A percentile compares a stretch with the other conserved stretches of the same genome.
phyloP scores from a whole-genome alignment of 2,888 invertebrate genomes.

The Drosophila kambysellisi region DNA sequence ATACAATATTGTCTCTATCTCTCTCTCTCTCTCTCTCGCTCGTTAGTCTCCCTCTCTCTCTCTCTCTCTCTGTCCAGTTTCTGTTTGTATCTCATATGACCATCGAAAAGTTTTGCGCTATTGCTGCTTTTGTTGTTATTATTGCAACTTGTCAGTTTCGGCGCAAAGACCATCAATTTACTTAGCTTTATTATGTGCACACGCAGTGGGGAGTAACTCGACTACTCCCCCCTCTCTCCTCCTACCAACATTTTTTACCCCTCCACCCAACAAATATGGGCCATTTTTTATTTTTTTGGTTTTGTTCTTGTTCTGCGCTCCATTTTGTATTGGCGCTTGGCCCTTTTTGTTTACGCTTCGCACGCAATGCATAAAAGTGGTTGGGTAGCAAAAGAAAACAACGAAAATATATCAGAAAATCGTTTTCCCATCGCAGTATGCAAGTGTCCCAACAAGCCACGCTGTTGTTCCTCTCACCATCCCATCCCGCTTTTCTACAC shows the following conservation, averaged over 20 bases:
- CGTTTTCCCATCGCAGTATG: slow-evolving; percentile 50
- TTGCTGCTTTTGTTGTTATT: slow-evolving; percentile 43
- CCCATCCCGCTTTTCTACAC: not conserved
- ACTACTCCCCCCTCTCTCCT: not conserved
- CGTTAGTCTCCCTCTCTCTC: not conserved
- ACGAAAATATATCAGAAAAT: slow-evolving; percentile 36
- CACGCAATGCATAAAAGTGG: slow-evolving; percentile 70
- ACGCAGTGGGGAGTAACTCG: slow-evolving; percentile 64
- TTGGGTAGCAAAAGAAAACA: not conserved
- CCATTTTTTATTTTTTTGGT: slow-evolving; percentile 14
- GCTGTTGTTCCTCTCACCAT: not conserved
- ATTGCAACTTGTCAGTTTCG: slow-evolving; percentile 79
- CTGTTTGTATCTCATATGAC: slow-evolving; percentile 57
- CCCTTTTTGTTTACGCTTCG: slow-evolving; percentile 73
- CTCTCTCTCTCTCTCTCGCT: not conserved
- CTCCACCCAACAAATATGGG: slow-evolving; percentile 2
- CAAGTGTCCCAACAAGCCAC: slow-evolving; percentile 49
- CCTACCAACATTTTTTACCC: too few relatives aligned
- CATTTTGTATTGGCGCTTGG: slow-evolving; percentile 45
- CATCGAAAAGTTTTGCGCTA: slow-evolving; percentile 66
- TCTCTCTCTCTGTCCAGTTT: slow-evolving; percentile 31
- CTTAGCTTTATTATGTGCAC: slow-evolving; percentile 80
- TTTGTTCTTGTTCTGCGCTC: slow-evolving; percentile 10
- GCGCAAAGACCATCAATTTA: slow-evolving; percentile 80
- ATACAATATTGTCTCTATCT: slow-evolving; percentile 15